Evolutionary conservation across 35 echinoderm and acorn worm genomes (phyloP), one percentile per base, ranked within the genome.

Genomic region (Apostichopus californicus): DNA sequence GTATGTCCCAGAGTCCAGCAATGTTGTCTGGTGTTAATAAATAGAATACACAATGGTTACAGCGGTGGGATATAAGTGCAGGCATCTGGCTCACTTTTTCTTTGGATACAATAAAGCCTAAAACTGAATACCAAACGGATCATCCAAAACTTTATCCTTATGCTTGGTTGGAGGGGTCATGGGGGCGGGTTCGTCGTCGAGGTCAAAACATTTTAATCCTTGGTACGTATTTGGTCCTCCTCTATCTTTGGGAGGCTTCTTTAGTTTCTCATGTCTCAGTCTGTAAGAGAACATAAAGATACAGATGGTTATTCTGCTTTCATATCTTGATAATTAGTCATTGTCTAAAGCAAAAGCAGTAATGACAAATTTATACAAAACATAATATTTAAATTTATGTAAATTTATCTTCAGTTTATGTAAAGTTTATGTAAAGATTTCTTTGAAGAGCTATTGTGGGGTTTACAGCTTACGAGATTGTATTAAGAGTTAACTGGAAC

Each of bases 191-290:
- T 95, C 95, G 71, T 99, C 97, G 72, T 94, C 97, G 14, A 99
- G 91, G 60, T 95, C 95, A 90, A 99, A 99, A 71, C 97, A 99
- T 79, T 95, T 99, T 77, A 99, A 59, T 5, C 91, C 94, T 81
- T 99, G 97, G 86, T 96, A 99, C 1, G 97, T 95, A 70, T 93
- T 99, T 65, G 95, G 95, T 23, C 95, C 95, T 22, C 95, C 97
- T 75, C 95, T 28, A 65, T 99, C 97, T 90, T 95, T 94, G 5
- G 93, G 93, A 56, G 81, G 72, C 17, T 92, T 86, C 83, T 94
- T 96, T 5, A 96, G 86, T 79, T 96, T 92, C 79, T 99, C 97
- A 86, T 99, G 97, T 5, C 97, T 91, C 20, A 99, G 84, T 78
- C 97, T 99, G 78, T 78, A 73, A 28, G 77, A 77, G 68, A 57